A percentile compares a stretch with the other conserved stretches of the same genome.
Conservation (phyloP, 2,888 invertebrate genomes). For the Ochropleura plecta region DNA sequence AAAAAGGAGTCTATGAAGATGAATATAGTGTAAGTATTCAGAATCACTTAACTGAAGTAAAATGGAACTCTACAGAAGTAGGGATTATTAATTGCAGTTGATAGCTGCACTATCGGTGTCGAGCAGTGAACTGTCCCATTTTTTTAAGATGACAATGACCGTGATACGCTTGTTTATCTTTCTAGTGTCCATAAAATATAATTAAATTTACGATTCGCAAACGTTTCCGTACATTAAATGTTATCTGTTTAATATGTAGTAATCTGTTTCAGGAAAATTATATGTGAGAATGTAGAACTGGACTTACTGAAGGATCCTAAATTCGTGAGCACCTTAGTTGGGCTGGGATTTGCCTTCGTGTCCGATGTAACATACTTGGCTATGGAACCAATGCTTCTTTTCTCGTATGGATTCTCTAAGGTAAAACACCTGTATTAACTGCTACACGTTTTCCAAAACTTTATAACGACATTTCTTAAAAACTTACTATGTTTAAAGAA, state of each 20-base stretch:
- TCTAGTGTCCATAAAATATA: background rate
- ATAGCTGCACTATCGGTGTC: constrained; percentile 1
- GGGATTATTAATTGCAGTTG: constrained; percentile 6
- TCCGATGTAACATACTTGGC: constrained; percentile 92
- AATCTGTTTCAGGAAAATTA: constrained; percentile 80
- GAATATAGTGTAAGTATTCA: constrained; percentile 82
- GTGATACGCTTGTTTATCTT: constrained; percentile 14
- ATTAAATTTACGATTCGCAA: background rate
- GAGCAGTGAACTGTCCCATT: constrained; percentile 12
- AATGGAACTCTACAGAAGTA: background rate
- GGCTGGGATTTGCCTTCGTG: constrained; percentile 91
- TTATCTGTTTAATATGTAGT: no score
- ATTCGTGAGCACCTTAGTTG: constrained; percentile 85
- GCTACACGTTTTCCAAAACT: background rate
- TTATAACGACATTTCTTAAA: background rate
- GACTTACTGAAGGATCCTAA: constrained; percentile 84
- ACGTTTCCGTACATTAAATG: background rate
- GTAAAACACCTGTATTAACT: constrained; percentile 61
- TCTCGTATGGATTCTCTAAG: constrained; percentile 89
- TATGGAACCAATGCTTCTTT: constrained; percentile 91
- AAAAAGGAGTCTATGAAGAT: constrained; percentile 83
- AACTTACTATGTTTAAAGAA: background rate
- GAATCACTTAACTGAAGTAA: background rate
- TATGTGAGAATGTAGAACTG: constrained; percentile 86
- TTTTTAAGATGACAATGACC: constrained; percentile 22